These are phyloP conservation scores for Lates japonicus DNA, from an alignment of 2,797 vertebrate genomes.

Conservation along the genomic window DNA sequence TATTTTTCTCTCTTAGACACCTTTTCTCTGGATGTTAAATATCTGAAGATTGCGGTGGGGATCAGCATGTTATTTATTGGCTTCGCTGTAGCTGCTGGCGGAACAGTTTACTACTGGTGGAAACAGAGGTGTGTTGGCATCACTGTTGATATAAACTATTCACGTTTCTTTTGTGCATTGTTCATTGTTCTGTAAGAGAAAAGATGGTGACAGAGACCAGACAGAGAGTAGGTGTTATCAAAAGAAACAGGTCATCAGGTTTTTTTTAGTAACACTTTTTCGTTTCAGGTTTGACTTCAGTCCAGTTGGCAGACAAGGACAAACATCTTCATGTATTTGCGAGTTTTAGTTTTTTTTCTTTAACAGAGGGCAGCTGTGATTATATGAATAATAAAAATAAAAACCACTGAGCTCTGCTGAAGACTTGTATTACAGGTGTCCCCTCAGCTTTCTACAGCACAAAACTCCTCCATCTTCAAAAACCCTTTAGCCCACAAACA, in stretches of 20 bases:
- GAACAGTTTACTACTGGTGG: slow-evolving; percentile 41
- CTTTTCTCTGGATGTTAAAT: slow-evolving; percentile 20
- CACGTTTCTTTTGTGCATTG: not conserved
- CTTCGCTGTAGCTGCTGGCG: slow-evolving; percentile 19
- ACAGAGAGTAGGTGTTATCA: not conserved
- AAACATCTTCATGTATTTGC: not conserved
- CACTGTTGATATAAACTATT: not conserved
- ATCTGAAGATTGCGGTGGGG: slow-evolving; percentile 10
- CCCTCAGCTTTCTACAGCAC: not conserved
- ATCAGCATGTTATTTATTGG: slow-evolving; percentile 18
- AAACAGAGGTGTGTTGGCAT: slow-evolving; percentile 30
- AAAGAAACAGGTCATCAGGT: not conserved
- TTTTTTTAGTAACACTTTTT: not conserved
- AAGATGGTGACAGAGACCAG: not conserved
- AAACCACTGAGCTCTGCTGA: not conserved
- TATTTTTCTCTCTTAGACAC: slow-evolving; percentile 14
- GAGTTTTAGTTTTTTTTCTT: not conserved
- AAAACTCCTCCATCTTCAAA: not conserved
- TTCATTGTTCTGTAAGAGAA: not conserved
- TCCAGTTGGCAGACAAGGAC: not conserved
- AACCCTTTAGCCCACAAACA: not conserved
- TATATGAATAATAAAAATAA: not conserved
- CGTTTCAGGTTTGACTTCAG: slow-evolving; percentile 28
- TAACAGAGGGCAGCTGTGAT: not conserved
- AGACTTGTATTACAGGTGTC: not conserved